Conservation (phyloP, 2,113 vertebrate species). For the Phyllostomus discolor region DNA sequence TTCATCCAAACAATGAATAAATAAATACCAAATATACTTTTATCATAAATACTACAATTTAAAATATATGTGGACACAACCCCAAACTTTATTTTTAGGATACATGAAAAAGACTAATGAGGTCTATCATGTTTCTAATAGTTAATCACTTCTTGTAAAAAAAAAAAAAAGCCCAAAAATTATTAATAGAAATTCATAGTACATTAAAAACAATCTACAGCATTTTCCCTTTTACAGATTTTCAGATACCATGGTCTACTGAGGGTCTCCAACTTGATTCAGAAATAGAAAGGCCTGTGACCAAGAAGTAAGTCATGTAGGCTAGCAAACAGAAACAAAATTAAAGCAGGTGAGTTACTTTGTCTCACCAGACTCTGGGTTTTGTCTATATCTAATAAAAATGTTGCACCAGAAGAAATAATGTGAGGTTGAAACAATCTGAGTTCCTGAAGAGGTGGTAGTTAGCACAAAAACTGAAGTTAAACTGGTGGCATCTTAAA, state of each 20-base stretch:
- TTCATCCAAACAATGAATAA: conserved; percentile 29
- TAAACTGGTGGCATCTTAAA: not conserved
- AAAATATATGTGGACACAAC: not conserved
- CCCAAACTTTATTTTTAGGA: not conserved
- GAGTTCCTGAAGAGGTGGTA: not conserved
- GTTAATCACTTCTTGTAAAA: not conserved
- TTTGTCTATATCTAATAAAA: conserved; percentile 14
- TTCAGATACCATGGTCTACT: not conserved
- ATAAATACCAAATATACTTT: not conserved
- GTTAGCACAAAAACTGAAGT: not conserved
- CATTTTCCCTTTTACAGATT: conserved; percentile 10
- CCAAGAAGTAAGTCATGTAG: conserved; percentile 8
- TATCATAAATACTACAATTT: not conserved
- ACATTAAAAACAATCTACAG: not conserved
- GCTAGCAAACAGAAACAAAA: not conserved
- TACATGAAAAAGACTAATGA: not conserved
- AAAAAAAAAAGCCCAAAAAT: not conserved
- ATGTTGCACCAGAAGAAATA: not conserved
- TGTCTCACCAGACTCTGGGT: not conserved
- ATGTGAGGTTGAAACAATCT: not conserved
- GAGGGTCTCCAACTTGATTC: not conserved
- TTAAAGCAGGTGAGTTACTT: not conserved
- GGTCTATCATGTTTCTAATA: not conserved
- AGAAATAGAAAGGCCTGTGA: not conserved
- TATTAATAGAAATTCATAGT: conserved; percentile 6